Base-by-base conservation (phyloP, 2,888 invertebrate genomes). In the Malthinus seriepunctatus region DNA sequence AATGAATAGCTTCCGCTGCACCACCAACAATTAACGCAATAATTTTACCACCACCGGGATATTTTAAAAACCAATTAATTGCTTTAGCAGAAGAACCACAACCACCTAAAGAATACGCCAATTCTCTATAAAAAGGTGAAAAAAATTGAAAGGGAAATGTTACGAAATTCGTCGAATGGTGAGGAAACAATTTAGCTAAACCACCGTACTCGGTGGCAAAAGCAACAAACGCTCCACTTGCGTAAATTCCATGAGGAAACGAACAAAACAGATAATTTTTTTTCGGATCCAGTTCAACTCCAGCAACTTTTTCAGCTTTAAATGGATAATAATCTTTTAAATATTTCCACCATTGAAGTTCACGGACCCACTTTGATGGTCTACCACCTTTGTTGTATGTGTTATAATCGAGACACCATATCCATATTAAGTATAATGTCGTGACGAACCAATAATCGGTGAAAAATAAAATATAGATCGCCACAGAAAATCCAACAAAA, bases 321-420 rank as follows among this genome's bases (percentile, higher is more conserved):
- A 93, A 80, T 0, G 97, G 97, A 72, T 96, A 97, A 75, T 94
- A 97, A 64, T 89, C 86, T 23, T 87, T 82, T 74, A 88, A 89
- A 72, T 90, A 85, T 1, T 80, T 81, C 90, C 93, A 93, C 76
- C 91, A 81, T 0, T 71, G 68, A 82, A 86, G 87, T 35, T 82
- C 83, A 55, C 92, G 82, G 12, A 88, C 70, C 75, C 75, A 71
- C 47, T 69, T 58, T n/a, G 51, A 56, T 4, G 78, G 80, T 64
- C 86, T 76, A 8, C 82, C 81, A 3, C 83, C 63, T 83, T 83
- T 50, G 78, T 84, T 81, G 51, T 87, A 81, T 1, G 81, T 81
- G 4, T 88, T 81, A 35, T 83, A 80, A 71, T 93, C 91, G 8
- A 73, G 49, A 8, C 8, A 11, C 56, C 61, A 80, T 72, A 87